Conservation (phyloP, 2,113 vertebrate species). For the Hemiscyllium ocellatum region DNA sequence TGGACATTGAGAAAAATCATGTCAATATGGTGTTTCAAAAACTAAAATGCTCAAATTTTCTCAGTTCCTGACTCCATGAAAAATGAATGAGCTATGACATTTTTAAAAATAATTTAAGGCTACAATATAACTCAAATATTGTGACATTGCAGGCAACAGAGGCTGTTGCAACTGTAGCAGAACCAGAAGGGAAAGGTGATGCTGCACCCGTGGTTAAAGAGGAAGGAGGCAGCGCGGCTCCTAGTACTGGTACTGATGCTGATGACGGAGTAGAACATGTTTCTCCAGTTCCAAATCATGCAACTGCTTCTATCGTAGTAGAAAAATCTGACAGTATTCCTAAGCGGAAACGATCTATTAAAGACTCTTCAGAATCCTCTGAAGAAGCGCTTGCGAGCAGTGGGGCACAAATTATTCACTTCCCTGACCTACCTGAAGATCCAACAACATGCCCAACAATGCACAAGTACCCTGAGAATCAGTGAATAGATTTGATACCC, state of each 20-base stretch:
- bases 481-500: background rate
- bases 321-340: background rate
- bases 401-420: background rate
- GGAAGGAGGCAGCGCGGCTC: background rate
- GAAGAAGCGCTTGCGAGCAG: background rate
- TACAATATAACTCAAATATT: background rate
- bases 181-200: background rate
- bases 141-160: background rate
- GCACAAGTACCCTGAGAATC: background rate
- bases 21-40: background rate
- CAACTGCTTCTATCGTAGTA: fast-evolving
- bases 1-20: background rate
- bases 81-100: background rate
- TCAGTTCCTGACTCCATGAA: background rate
- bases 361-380: slow-evolving; percentile 7
- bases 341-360: background rate
- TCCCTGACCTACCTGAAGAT: slow-evolving; percentile 19
- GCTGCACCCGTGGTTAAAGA: too few species aligned
- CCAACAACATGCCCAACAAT: background rate
- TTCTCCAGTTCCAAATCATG: background rate
- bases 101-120: background rate
- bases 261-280: too few species aligned
- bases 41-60: background rate
- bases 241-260: background rate
- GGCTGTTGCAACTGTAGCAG: background rate